Conservation (phyloP, 2,888 invertebrate genomes). For the Macaria notata region DNA sequence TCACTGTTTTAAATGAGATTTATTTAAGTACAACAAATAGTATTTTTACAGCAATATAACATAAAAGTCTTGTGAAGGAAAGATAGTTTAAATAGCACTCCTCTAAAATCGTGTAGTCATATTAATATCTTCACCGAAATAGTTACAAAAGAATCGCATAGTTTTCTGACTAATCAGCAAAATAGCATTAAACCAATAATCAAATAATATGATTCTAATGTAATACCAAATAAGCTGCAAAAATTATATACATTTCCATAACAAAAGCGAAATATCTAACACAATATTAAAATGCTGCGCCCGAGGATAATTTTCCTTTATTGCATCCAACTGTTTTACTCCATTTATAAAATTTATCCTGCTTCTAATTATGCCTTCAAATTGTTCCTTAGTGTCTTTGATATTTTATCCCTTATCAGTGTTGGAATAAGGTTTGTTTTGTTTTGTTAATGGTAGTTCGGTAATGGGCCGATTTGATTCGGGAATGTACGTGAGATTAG, state of each 20-base stretch:
- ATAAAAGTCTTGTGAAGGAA: no score
- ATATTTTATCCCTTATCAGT: slow-evolving; percentile 27
- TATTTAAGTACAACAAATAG: no score
- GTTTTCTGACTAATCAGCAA: no score
- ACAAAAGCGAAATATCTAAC: slow-evolving; percentile 8
- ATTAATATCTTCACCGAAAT: no score
- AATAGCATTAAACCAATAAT: no score
- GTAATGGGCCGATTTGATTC: slow-evolving; percentile 50
- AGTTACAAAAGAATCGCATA: no score
- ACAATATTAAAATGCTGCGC: slow-evolving; percentile 21
- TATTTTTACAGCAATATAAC: no score
- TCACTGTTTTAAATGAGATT: no score
- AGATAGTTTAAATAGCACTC: no score
- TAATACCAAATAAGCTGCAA: neutral
- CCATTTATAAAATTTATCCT: slow-evolving; percentile 54
- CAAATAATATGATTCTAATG: no score
- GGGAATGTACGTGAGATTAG: slow-evolving; percentile 46
- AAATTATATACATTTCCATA: neutral
- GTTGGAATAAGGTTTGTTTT: slow-evolving; percentile 36
- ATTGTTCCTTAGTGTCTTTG: slow-evolving; percentile 22
- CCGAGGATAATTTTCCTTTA: slow-evolving; percentile 48
- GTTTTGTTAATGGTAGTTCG: slow-evolving; percentile 14
- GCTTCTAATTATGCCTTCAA: slow-evolving; percentile 52
- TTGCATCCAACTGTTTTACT: slow-evolving; percentile 55
- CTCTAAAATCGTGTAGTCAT: no score